phyloP scores from a whole-genome alignment of 2,797 vertebrate genomes.

The Pangasius mekongensis region DNA sequence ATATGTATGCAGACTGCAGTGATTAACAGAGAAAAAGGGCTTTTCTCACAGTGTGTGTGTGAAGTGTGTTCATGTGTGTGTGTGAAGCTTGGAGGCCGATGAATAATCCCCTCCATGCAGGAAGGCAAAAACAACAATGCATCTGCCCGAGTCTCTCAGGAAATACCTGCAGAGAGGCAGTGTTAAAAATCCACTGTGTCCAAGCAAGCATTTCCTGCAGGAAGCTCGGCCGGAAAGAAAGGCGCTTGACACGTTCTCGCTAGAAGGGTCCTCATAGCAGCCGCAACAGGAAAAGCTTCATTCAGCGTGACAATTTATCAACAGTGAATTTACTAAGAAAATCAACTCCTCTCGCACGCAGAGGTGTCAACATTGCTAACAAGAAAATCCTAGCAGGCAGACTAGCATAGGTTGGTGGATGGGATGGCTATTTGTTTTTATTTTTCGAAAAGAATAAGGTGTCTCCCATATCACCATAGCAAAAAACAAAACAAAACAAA shows the following conservation, averaged over 20 bases:
- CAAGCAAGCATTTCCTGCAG: slow-evolving; percentile 64
- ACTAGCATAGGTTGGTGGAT: neutral
- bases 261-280: neutral
- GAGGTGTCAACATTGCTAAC: neutral
- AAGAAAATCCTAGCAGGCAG: neutral
- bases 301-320: slow-evolving; percentile 10
- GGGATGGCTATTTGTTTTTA: neutral
- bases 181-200: slow-evolving; percentile 63
- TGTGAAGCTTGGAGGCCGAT: slow-evolving; percentile 20
- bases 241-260: slow-evolving; percentile 51
- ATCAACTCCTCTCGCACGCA: neutral
- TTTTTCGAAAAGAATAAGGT: neutral
- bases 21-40: neutral
- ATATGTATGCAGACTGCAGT: neutral
- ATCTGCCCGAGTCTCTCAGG: slow-evolving; percentile 68
- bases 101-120: slow-evolving; percentile 66
- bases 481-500: neutral
- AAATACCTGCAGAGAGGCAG: slow-evolving; percentile 75
- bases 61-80: neutral
- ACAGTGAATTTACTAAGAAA: neutral
- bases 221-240: slow-evolving; percentile 67
- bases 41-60: neutral
- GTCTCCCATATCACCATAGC: neutral
- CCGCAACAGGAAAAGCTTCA: slow-evolving; percentile 12
- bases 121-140: slow-evolving; percentile 74